Evolutionary conservation across 2,888 invertebrate genomes (phyloP), one percentile per base, ranked within the genome.

Genomic region (Acleris literana): DNA sequence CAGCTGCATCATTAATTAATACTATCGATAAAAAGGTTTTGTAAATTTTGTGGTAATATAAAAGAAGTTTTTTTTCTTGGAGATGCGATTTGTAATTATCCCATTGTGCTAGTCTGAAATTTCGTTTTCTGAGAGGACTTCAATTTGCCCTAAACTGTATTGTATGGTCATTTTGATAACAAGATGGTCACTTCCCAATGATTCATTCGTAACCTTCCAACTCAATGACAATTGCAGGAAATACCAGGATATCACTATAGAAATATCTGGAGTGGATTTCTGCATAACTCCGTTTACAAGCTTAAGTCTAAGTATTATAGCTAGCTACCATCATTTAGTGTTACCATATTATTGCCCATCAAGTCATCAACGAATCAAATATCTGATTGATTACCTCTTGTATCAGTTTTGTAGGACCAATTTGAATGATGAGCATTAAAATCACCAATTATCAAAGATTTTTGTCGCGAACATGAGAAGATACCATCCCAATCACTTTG

Each of bases 391-490:
- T 6, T 9, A 4, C 74, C 75, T 52, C 72, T 62, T 6, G 13
- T 4, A 46, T 75, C 68, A 2, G 56, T 69, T 63, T 68, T 72
- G 18, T 48, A 46, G 0, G 72, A 72, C 72, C 74, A 73, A 22
- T 53, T 70, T 2, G 67, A 18, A 54, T 75, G 73, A 43, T 72
- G 74, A 0, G 49, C 70, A 17, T 74, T 74, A 25, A 72, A 66
- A 57, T 73, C 72, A 5, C 60, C 70, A 9, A 61, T 33, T 11
- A 70, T 61, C 5, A 68, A n/a, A 3, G 63, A 54, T 49, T 64
- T 68, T 29, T n/a, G 43, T 4, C 1, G 11, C 6, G 20, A 43
- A 25, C 20, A 0, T 3, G 63, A 52, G 39, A 69, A 68, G 11
- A 71, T 5, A 1, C 46, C 2, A 49, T 71, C 68, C 69, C 69